phyloP scores from a whole-genome alignment of 1,140 invertebrate species.

The Atta cephalotes region DNA sequence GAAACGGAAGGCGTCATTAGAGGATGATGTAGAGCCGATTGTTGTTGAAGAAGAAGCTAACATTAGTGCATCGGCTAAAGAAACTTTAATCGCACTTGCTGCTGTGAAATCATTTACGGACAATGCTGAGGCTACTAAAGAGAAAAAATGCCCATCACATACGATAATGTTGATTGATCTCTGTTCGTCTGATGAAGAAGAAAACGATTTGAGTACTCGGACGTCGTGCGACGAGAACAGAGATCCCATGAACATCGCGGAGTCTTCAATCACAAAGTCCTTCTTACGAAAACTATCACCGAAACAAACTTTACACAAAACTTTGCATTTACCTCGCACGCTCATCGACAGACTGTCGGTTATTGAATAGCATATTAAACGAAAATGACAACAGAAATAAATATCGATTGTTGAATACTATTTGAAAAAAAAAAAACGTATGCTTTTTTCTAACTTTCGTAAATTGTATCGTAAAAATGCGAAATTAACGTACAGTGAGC shows the following conservation, averaged over 20 bases:
- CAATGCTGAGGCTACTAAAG: constrained; percentile 2
- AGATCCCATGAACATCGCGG: constrained; percentile 69
- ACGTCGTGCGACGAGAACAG: constrained; percentile 76
- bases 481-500: constrained; percentile 11
- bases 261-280: constrained; percentile 40
- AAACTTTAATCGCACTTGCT: neutral
- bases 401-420: constrained; percentile 61
- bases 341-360: constrained; percentile 68
- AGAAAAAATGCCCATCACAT: constrained; percentile 27
- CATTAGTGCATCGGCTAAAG: constrained; percentile 5
- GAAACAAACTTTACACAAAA: constrained; percentile 69
- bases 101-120: neutral
- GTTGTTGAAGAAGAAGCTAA: constrained; percentile 67
- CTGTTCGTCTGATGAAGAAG: constrained; percentile 87
- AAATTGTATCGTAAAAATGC: constrained; percentile 62
- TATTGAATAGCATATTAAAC: constrained; percentile 67
- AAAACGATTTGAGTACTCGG: constrained; percentile 23
- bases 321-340: constrained; percentile 70
- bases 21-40: constrained; percentile 68
- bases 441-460: constrained; percentile 69
- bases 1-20: constrained; percentile 69
- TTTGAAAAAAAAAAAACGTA: constrained; percentile 20
- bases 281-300: constrained; percentile 60
- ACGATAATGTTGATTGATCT: constrained; percentile 86
- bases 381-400: constrained; percentile 65